phyloP scores from a whole-genome alignment of 2,113 vertebrate genomes.

The Gnathonemus longibarbis region DNA sequence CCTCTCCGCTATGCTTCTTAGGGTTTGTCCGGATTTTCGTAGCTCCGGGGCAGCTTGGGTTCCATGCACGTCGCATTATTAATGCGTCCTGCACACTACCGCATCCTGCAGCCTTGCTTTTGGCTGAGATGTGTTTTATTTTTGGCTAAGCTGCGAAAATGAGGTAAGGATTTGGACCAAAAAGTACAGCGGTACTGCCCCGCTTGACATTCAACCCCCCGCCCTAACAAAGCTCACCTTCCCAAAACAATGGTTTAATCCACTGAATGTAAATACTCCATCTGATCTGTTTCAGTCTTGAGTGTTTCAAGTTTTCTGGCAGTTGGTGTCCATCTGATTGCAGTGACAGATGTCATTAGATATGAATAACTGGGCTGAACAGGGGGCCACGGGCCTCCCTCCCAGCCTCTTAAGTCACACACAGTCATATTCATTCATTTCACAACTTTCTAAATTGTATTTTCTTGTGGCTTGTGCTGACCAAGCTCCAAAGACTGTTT shows the following conservation, averaged over 20 bases:
- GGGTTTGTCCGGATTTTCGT: not conserved
- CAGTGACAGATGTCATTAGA: not conserved
- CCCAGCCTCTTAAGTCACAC: not conserved
- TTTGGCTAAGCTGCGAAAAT: not conserved
- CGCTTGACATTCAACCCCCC: not conserved
- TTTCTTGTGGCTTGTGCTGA: not conserved
- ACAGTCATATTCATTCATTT: not conserved
- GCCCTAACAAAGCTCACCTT: not conserved
- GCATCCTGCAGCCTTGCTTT: not conserved
- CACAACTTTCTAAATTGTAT: not conserved
- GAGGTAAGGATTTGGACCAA: not conserved
- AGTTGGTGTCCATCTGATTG: not conserved
- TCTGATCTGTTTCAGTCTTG: not conserved
- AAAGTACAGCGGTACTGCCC: not conserved
- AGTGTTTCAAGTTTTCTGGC: not conserved
- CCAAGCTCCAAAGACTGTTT: not conserved
- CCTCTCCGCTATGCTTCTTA: not conserved
- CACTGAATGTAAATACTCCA: not conserved
- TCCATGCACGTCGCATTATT: not conserved
- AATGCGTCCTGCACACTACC: not conserved
- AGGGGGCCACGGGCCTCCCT: not conserved
- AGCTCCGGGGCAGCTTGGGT: not conserved
- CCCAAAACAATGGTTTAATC: not conserved
- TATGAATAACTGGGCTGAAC: not conserved
- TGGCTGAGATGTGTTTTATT: not conserved